A percentile compares a stretch with the other conserved stretches of the same genome.
phyloP scores from a whole-genome alignment of 2,797 vertebrate genomes.

The Acridotheres tristis region DNA sequence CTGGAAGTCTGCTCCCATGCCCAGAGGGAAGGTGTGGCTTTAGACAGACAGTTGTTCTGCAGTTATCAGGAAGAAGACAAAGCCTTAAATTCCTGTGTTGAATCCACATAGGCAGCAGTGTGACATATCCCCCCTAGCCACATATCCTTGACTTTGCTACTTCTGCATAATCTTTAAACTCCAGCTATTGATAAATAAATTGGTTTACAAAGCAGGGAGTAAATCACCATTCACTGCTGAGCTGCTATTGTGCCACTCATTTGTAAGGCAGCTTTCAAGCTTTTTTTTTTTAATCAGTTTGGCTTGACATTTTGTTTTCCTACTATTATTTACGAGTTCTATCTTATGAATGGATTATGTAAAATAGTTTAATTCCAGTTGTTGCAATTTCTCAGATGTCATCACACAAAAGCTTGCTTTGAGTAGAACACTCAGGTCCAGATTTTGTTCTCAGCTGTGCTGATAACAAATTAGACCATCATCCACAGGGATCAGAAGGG shows the following conservation, averaged over 20 bases:
- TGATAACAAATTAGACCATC: conserved; percentile 22
- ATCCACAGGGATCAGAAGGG: background rate
- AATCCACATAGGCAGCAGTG: background rate
- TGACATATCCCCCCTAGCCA: background rate
- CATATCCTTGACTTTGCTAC: background rate
- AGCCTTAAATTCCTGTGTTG: background rate
- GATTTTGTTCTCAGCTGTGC: conserved; percentile 1
- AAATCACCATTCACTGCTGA: conserved; percentile 36
- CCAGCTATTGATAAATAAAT: conserved; percentile 49
- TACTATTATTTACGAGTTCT: conserved; percentile 55
- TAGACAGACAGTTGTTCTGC: background rate
- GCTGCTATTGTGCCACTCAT: conserved; percentile 31
- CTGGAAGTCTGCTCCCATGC: background rate
- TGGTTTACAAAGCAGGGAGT: conserved; percentile 15
- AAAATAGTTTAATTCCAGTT: conserved; percentile 55
- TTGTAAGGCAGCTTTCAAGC: conserved; percentile 42
- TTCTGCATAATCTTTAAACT: conserved; percentile 40
- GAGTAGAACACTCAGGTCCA: background rate
- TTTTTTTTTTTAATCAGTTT: conserved; percentile 51
- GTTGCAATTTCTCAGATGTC: conserved; percentile 33
- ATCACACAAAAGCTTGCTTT: background rate
- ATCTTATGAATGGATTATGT: conserved; percentile 60
- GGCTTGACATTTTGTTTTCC: conserved; percentile 47
- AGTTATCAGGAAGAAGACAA: background rate
- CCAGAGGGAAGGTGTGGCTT: background rate